Base-by-base conservation (phyloP, 2,113 vertebrate species). In the Aegithalos caudatus region DNA sequence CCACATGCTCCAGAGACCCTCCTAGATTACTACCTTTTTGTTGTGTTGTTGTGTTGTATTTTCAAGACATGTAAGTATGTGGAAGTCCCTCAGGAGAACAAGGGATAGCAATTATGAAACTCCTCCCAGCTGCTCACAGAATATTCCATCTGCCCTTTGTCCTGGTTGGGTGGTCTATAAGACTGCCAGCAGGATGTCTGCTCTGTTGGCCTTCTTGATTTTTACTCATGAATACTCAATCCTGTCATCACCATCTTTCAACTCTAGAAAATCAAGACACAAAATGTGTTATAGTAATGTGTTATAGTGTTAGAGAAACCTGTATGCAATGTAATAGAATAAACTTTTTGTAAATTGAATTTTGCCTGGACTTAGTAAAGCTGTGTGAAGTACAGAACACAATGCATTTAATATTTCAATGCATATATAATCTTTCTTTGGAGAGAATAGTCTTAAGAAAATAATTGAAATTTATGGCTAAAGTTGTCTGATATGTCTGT, bases 101-200 rank as follows among this genome's bases (percentile, higher is more conserved):
- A 57, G 37, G 35, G 22, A 18, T 23, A 28, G 35, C 14, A 57
- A 44, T 50, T 33, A 31, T 65, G 66, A 28, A 35, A 31, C 50
- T 80, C 37, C 35, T 72, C 10, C 3, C 42, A 50, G 35, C 25
- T 27, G 42, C 42, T 64, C 6, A 27, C 10, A 6, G 42, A 56
- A 31, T 48, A 42, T 64, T 72, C 42, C 27, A 23, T 37, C 50
- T 65, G 44, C 50, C 42, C 11, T 72, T 65, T 48, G 11, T 48
- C 14, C 21, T 48, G 17, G 4, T 27, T 50, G 25, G 22, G 31
- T 1, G 0, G 29, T 48, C 40, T 62, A 2, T 40, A 47, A 29
- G 65, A 29, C 23, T 47, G 47, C 29, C 21, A 22, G 14, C 29
- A 37, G 37, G 37, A 23, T 35, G 14, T 71, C 31, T 72, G 42